Evolutionary conservation across 2,797 vertebrate genomes (phyloP).

Genomic region (Phylloscopus collybita): DNA sequence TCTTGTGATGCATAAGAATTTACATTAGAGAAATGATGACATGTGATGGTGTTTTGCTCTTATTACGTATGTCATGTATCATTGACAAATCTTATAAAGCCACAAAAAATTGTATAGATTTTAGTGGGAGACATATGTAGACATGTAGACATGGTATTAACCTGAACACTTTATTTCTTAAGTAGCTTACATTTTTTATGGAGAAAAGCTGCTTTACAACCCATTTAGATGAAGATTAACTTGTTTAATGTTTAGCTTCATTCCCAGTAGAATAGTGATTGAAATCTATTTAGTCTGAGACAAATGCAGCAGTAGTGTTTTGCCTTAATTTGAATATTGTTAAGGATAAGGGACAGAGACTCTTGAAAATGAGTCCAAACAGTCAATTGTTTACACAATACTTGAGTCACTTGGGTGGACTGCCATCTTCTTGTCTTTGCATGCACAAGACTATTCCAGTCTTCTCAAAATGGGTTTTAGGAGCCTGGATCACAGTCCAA

Average conservation of each 20-base stretch:
- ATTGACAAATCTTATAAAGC: background rate
- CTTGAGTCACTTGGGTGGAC: constrained; percentile 8
- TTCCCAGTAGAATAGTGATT: background rate
- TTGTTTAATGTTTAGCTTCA: constrained; percentile 56
- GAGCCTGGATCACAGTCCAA: background rate
- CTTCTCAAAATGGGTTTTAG: background rate
- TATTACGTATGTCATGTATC: background rate
- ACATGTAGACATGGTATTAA: background rate
- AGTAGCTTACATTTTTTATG: constrained; percentile 54
- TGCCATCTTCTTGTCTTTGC: background rate
- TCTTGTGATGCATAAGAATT: background rate
- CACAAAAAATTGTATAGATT: background rate
- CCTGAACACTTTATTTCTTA: constrained; percentile 19
- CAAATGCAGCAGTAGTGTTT: background rate
- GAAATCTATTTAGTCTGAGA: constrained; percentile 37
- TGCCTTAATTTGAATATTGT: constrained; percentile 42
- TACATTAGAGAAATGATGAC: background rate
- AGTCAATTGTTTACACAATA: constrained; percentile 21
- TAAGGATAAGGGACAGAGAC: background rate
- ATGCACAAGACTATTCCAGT: background rate
- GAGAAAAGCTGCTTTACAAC: constrained; percentile 54
- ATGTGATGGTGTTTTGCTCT: background rate
- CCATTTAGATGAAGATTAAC: constrained; percentile 57
- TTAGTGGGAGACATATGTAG: background rate
- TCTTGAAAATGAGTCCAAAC: constrained; percentile 3